Base-by-base conservation (phyloP, 2,888 invertebrate genomes). In the Silvanus unidentatus region DNA sequence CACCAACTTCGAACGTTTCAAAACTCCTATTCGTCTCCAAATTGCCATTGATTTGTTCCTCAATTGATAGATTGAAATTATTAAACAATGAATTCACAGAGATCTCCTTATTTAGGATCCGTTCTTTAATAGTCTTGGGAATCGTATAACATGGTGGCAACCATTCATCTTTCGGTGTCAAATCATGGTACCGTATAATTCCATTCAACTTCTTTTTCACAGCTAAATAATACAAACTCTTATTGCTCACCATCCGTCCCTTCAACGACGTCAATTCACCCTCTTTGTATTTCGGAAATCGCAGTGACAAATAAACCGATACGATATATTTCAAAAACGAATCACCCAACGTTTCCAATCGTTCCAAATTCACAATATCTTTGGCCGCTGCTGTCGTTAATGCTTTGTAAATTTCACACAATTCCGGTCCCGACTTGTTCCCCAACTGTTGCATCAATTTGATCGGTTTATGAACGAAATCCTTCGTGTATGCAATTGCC, bases 291-390 rank as follows among this genome's bases (percentile, higher is more conserved):
- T 69, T 67, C 0, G 84, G 79, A 66, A 83, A 90, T 44, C 76
- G 75, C 54, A 83, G 78, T 63, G 79, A 86, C 13, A 93, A 73
- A 65, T 81, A 88, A 2, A 89, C 69, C 0, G 86, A 85, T 1
- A 81, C 76, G 1, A 85, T 80, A 57, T 84, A 86, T 72, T 96
- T 95, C 5, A 96, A 73, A 68, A 88, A 88, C 0, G 92, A 86
- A 68, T 96, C 95, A 0, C 95, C 96, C 2, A 96, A 76, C 0
- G 90, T 90, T 70, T 95, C 94, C 10, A 86, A 73, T 1, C 92
- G 74, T 65, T 96, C 95, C 56, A 90, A 69, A 64, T 89, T 79
- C 52, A 92, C 81, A 3, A 79, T 77, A 60, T 95, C 94, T 49
- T 82, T 76, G 0, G 86, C 81, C 46, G 79, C 79, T 28, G 83